Percentiles rank a stretch among this genome's conserved stretches.
Conservation (phyloP, 2,797 vertebrate genomes). For the Coreius guichenoti region DNA sequence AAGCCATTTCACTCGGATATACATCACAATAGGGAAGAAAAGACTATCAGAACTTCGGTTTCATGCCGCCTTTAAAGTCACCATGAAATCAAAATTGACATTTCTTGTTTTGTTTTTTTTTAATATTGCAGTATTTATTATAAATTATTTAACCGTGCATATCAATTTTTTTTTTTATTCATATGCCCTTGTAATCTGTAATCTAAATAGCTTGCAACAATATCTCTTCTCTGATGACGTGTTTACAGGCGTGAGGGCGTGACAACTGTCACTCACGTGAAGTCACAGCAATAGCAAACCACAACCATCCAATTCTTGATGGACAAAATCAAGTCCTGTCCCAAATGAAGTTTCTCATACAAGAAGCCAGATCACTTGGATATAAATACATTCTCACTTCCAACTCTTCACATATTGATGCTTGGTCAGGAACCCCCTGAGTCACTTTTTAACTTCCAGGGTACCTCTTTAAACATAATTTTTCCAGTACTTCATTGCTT, state of each 20-base stretch:
- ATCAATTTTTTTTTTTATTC: background rate
- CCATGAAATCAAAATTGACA: background rate
- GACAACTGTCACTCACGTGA: background rate
- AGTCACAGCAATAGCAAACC: background rate
- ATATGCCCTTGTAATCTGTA: background rate
- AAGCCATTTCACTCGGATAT: background rate
- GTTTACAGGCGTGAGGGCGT: background rate
- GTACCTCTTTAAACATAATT: background rate
- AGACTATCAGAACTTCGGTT: background rate
- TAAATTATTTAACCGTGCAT: background rate
- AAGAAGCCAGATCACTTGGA: background rate
- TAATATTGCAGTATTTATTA: background rate
- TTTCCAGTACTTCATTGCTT: background rate
- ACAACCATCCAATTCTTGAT: background rate
- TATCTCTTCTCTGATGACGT: background rate
- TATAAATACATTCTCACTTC: background rate
- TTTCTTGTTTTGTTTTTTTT: too few species aligned
- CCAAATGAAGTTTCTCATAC: background rate
- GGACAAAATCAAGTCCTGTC: background rate
- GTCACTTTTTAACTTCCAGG: background rate
- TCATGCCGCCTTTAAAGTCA: background rate
- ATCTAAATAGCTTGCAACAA: background rate
- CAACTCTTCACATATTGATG: background rate
- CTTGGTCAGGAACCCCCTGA: too few species aligned
- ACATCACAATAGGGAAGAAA: background rate